These are phyloP conservation scores for Coracias cyanogaster DNA, from an alignment of 2,797 vertebrate species.

Conservation along the genomic window DNA sequence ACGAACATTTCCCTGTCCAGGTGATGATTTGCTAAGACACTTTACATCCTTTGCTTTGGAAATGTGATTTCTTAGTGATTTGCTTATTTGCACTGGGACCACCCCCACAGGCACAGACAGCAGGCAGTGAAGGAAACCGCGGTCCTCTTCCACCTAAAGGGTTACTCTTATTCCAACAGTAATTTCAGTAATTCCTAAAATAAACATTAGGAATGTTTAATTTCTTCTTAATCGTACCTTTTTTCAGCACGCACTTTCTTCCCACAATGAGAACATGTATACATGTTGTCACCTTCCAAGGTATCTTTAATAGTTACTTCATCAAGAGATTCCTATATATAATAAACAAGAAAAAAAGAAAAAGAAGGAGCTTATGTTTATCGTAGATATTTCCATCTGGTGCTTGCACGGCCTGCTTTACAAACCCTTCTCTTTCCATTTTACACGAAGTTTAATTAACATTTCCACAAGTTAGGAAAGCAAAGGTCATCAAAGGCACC, in stretches of 20 bases:
- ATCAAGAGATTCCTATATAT: conserved; percentile 92
- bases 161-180: neutral
- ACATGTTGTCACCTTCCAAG: conserved; percentile 99
- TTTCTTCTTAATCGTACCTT: conserved; percentile 80
- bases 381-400: neutral
- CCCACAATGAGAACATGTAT: conserved; percentile 97
- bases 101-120: neutral
- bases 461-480: neutral
- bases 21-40: neutral
- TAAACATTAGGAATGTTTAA: neutral
- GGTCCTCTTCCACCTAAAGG: neutral
- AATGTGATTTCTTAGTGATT: neutral
- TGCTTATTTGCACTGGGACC: neutral
- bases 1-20: neutral
- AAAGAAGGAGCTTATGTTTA: neutral
- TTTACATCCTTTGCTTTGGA: neutral
- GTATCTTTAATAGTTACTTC: conserved; percentile 99
- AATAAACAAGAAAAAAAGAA: neutral
- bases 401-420: neutral
- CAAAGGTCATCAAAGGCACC: neutral
- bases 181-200: neutral
- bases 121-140: neutral
- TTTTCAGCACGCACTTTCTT: conserved; percentile 98
- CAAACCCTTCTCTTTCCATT: neutral
- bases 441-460: neutral